Percentiles rank a stretch among this genome's conserved stretches.
Evolutionary conservation across 2,113 vertebrate genomes (phyloP).

Genomic region (Dolichotis patagonum): DNA sequence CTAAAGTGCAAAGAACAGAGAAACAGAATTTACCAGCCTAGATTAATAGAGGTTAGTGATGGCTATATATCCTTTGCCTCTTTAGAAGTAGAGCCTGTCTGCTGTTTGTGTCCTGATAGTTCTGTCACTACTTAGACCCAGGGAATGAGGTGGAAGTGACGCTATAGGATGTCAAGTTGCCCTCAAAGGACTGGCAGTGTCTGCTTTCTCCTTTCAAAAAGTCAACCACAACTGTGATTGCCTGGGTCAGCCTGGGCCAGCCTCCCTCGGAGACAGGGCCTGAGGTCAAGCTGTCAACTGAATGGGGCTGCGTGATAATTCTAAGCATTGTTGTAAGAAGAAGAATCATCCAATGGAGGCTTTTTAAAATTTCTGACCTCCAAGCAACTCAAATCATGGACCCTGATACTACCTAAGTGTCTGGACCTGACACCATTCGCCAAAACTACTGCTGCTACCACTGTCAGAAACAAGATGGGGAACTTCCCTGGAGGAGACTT

Average conservation of each 20-base stretch:
- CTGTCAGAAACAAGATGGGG: neutral
- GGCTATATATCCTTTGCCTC: neutral
- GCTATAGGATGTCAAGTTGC: neutral
- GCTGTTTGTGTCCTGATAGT: neutral
- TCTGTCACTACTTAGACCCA: neutral
- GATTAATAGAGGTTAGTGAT: neutral
- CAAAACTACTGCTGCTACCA: neutral
- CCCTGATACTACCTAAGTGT: neutral
- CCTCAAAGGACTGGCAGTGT: neutral
- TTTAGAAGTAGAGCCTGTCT: neutral
- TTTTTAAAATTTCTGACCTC: neutral
- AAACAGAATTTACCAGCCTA: neutral
- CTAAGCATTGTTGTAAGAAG: neutral
- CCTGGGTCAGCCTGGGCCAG: too few relatives aligned
- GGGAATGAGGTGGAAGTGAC: neutral
- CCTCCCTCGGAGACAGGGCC: neutral
- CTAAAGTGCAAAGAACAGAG: conserved; percentile 16
- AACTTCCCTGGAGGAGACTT: neutral
- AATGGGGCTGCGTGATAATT: neutral
- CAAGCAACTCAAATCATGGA: neutral
- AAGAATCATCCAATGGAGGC: neutral
- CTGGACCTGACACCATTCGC: neutral
- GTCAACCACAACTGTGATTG: neutral
- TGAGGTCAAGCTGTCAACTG: neutral
- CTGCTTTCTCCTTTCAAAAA: neutral